Conservation (phyloP, 2,113 vertebrate species). For the Engraulis encrasicolus region DNA sequence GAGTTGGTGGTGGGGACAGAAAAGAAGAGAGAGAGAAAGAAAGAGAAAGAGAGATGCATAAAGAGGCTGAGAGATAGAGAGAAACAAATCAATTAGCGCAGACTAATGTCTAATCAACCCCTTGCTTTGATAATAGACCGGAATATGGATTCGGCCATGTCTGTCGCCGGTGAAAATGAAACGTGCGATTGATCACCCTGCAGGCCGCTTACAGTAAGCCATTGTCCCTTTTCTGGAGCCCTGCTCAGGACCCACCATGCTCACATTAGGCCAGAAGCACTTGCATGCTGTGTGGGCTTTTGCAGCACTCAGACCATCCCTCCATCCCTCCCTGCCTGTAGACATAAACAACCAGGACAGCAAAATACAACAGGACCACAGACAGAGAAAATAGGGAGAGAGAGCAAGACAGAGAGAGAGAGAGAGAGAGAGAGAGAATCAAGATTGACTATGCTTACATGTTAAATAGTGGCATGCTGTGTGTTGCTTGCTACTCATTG, state of each 20-base stretch:
- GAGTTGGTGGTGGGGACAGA: too few species aligned
- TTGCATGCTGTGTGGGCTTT: not conserved
- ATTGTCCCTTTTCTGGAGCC: constrained; percentile 20
- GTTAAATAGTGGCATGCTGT: too few species aligned
- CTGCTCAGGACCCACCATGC: not conserved
- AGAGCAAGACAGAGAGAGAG: too few species aligned
- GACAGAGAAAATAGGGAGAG: too few species aligned
- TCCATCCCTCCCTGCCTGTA: not conserved
- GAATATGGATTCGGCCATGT: constrained; percentile 42
- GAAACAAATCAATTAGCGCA: constrained; percentile 33
- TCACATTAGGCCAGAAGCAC: not conserved
- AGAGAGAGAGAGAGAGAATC: too few species aligned
- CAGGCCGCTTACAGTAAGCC: constrained; percentile 49
- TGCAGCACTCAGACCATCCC: too few species aligned
- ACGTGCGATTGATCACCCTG: constrained; percentile 42
- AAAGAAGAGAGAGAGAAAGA: too few species aligned
- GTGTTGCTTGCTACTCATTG: too few species aligned
- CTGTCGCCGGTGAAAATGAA: constrained; percentile 40
- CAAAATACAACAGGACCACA: too few species aligned
- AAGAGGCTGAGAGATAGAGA: not conserved
- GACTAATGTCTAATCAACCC: constrained; percentile 36
- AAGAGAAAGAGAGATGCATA: not conserved
- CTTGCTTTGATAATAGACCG: constrained; percentile 37
- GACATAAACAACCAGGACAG: too few species aligned
- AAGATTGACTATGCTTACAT: too few species aligned